Evolutionary conservation across 2,888 invertebrate species (phyloP), one percentile per base, ranked within the genome.

Genomic region (Parascotia fuliginaria): DNA sequence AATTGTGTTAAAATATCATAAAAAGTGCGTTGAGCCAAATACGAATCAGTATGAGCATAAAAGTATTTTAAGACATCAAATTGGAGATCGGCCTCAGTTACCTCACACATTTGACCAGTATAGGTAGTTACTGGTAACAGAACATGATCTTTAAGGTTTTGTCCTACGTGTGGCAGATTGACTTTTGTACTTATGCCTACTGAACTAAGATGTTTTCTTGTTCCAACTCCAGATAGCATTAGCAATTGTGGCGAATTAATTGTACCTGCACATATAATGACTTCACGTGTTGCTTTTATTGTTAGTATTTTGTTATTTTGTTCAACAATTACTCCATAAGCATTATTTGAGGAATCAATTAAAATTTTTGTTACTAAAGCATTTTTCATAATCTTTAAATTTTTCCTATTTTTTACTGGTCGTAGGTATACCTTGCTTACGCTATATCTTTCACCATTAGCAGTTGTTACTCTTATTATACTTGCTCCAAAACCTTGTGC

Each of bases 381-480:
- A 34, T 57, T 52, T 14, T 54, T 57, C 0, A 55, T 13, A 27
- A 60, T 44, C 12, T 49, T 52, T 12, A 61, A 43, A 55, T 90
- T 90, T 12, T 61, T 51, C 49, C 83, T 72, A 2, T 67, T 47
- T 85, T 33, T n/a, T 12, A 61, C 37, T 0, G 63, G 69, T 7
- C 79, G 63, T 0, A 93, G 67, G 60, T 88, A 94, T 31, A 90
- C 86, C 43, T 81, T 95, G 94, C 2, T 96, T 95, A 15, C 95
- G 57, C 93, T 93, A 58, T 81, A 83, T 50, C 93, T 79, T 47
- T 73, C 69, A 0, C 94, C 94, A 38, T 78, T 75, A 36, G 84
- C 83, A 61, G 93, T 84, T 19, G 91, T 93, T 6, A 72, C 89
- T 63, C 87, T 87, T 0, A 82, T 61, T 32, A 85, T 85, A 0